Evolutionary conservation across 1,140 invertebrate species (phyloP).

Genomic region (Adoxophyes honmai): DNA sequence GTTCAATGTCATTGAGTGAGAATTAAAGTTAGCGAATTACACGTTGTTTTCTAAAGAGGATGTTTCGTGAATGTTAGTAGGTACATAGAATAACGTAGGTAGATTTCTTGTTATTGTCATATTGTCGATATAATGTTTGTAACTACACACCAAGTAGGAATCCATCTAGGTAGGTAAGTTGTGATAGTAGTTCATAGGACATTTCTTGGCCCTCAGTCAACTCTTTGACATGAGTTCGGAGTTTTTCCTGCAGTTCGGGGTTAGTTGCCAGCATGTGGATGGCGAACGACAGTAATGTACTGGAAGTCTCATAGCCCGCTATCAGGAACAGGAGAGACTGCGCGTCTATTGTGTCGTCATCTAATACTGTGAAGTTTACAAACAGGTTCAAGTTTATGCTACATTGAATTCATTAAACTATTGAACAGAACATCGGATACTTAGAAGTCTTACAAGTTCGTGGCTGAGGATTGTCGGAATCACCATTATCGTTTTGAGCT

Average conservation of each 20-base stretch:
- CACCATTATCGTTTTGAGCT: slow-evolving; percentile 45
- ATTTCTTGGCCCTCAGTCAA: slow-evolving; percentile 67
- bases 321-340: slow-evolving; percentile 69
- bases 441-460: slow-evolving; percentile 36
- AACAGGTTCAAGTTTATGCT: no score
- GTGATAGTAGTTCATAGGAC: slow-evolving; percentile 77
- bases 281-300: slow-evolving; percentile 76
- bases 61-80: no score
- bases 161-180: slow-evolving; percentile 77
- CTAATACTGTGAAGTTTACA: slow-evolving; percentile 48
- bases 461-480: slow-evolving; percentile 33
- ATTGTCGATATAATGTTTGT: neutral
- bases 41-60: no score
- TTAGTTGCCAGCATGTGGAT: slow-evolving; percentile 79
- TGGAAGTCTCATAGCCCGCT: slow-evolving; percentile 75
- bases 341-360: slow-evolving; percentile 65
- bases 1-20: no score
- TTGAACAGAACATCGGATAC: slow-evolving; percentile 12
- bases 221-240: slow-evolving; percentile 78
- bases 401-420: neutral
- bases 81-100: no score
- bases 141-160: slow-evolving; percentile 64
- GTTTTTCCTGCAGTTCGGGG: slow-evolving; percentile 79
- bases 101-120: no score
- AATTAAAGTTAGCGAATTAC: no score